These are phyloP conservation scores for Coleophora flavipennella DNA, from an alignment of 2,888 invertebrate species.

Conservation along the genomic window DNA sequence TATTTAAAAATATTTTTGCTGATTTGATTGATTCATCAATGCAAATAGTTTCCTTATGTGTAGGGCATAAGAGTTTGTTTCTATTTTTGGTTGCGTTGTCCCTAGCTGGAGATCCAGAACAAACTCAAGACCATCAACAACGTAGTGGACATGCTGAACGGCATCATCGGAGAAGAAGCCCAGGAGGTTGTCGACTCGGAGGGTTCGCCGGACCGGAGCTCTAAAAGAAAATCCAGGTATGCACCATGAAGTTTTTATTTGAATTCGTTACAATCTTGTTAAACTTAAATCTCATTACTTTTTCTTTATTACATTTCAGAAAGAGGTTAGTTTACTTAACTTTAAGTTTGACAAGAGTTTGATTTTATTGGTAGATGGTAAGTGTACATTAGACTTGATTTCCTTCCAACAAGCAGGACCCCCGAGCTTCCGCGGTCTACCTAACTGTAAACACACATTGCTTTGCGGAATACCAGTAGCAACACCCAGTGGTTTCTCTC, in stretches of 20 bases:
- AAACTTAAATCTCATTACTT: slow-evolving; percentile 3
- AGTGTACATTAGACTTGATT: slow-evolving; percentile 17
- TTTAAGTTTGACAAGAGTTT: slow-evolving; percentile 11
- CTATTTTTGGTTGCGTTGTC: slow-evolving; percentile 19
- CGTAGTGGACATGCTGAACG: slow-evolving; percentile 90
- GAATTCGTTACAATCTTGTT: slow-evolving; percentile 3
- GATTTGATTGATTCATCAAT: no score
- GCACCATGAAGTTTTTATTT: slow-evolving; percentile 8
- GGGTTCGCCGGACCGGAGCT: slow-evolving; percentile 31
- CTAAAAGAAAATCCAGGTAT: slow-evolving; percentile 62
- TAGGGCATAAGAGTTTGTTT: slow-evolving; percentile 12
- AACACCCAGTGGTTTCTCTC: no score
- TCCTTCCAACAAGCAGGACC: slow-evolving; percentile 31
- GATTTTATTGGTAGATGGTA: slow-evolving; percentile 1
- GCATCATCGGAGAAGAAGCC: slow-evolving; percentile 84
- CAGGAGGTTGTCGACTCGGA: slow-evolving; percentile 32
- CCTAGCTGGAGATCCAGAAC: slow-evolving; percentile 82
- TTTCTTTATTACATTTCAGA: slow-evolving; percentile 1
- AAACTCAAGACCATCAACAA: slow-evolving; percentile 88
- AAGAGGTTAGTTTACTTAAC: slow-evolving; percentile 3
- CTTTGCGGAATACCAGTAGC: slow-evolving; percentile 4
- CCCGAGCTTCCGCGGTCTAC: slow-evolving; percentile 24
- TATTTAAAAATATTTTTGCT: no score
- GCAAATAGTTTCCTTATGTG: background rate
- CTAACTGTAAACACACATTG: slow-evolving; percentile 8